A percentile compares a stretch with the other conserved stretches of the same genome.
Conservation (phyloP, 2,797 vertebrate genomes). For the Microhierax caerulescens region DNA sequence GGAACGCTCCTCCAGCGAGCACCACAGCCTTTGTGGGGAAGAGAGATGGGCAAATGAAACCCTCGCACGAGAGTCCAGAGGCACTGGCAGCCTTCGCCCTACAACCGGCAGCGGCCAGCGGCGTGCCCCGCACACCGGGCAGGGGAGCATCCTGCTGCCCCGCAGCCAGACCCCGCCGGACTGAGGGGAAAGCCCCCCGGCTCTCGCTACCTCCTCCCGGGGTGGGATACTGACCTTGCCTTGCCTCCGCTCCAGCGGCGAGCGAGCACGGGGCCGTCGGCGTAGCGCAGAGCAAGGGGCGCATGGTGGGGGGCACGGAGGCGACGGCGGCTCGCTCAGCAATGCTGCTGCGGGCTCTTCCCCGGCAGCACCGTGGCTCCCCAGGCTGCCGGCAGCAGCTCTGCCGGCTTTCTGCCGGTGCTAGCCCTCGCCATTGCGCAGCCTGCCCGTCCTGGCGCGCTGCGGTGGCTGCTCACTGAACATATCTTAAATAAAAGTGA, state of each 20-base stretch:
- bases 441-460: background rate
- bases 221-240: background rate
- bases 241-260: background rate
- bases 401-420: background rate
- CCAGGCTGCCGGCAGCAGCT: background rate
- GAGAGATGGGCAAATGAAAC: background rate
- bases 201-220: background rate
- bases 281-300: background rate
- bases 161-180: background rate
- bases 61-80: background rate
- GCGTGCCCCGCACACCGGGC: background rate
- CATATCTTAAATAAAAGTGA: background rate
- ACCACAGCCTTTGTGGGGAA: background rate
- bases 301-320: background rate
- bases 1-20: background rate
- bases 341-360: background rate
- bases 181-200: background rate
- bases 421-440: background rate
- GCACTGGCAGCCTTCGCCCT: background rate
- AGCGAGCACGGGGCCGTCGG: background rate
- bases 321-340: background rate
- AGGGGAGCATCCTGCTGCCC: background rate
- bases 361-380: background rate
- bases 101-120: fast-evolving
- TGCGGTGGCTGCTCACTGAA: fast-evolving